phyloP scores from a whole-genome alignment of 1,140 invertebrate species.

The Hylaeus volcanicus region DNA sequence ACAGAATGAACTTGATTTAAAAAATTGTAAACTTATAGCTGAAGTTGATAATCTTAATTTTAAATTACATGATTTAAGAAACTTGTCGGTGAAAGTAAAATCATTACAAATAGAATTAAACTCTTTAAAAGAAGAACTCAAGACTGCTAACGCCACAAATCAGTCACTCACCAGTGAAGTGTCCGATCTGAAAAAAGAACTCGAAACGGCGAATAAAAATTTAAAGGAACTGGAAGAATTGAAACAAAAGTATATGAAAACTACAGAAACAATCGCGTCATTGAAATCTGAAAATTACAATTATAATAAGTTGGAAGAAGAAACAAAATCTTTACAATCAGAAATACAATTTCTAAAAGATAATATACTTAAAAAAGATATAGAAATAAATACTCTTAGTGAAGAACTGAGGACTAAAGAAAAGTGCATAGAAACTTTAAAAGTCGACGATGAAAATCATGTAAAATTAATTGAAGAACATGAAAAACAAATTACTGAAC shows the following conservation, averaged over 20 bases:
- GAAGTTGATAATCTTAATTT: slow-evolving; percentile 65
- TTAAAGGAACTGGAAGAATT: slow-evolving; percentile 38
- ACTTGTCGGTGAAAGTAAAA: slow-evolving; percentile 30
- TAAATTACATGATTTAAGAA: slow-evolving; percentile 55
- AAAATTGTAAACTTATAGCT: slow-evolving; percentile 59
- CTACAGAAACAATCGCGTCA: slow-evolving; percentile 29
- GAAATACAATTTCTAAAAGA: slow-evolving; percentile 45
- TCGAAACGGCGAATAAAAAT: not conserved
- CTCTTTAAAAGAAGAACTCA: slow-evolving; percentile 26
- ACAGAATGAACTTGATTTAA: slow-evolving; percentile 45
- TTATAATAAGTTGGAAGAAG: slow-evolving; percentile 31
- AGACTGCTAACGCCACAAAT: slow-evolving; percentile 22
- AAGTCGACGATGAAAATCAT: slow-evolving; percentile 48
- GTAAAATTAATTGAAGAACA: slow-evolving; percentile 48
- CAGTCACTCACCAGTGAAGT: slow-evolving; percentile 35
- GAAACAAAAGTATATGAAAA: slow-evolving; percentile 42
- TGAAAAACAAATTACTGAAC: slow-evolving; percentile 55
- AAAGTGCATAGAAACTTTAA: slow-evolving; percentile 28
- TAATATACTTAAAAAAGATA: slow-evolving; percentile 38
- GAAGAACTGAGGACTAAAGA: slow-evolving; percentile 35
- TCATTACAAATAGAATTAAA: slow-evolving; percentile 39
- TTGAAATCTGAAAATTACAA: slow-evolving; percentile 54
- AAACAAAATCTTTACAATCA: slow-evolving; percentile 31
- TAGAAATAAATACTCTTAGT: slow-evolving; percentile 44
- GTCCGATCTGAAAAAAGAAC: slow-evolving; percentile 24